Percentiles rank a stretch among this genome's conserved stretches.
These are phyloP conservation scores for Drosophila koepferae DNA, from an alignment of 2,888 invertebrate genomes.

Conservation along the genomic window DNA sequence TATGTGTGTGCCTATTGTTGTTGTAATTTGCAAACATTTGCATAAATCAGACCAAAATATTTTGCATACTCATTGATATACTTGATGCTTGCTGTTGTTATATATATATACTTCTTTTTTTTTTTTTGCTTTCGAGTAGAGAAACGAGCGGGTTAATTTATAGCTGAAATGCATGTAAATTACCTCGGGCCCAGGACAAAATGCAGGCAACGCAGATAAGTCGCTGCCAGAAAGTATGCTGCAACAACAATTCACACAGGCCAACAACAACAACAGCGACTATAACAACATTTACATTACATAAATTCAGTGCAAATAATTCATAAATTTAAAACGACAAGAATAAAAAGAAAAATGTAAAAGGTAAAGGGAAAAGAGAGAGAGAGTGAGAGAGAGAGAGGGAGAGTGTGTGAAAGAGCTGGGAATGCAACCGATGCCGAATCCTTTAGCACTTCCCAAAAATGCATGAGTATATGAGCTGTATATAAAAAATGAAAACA, in stretches of 20 bases:
- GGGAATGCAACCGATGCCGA: background rate
- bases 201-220: conserved; percentile 68
- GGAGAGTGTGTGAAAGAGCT: background rate
- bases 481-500: background rate
- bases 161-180: conserved; percentile 70
- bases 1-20: background rate
- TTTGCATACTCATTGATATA: conserved; percentile 14
- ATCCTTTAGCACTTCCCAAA: conserved; percentile 7
- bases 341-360: conserved; percentile 6
- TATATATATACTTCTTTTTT: background rate
- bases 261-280: conserved; percentile 7
- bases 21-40: conserved; percentile 50
- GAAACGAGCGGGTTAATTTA: conserved; percentile 56
- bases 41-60: conserved; percentile 65
- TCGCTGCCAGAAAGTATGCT: conserved; percentile 51
- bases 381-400: background rate
- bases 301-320: conserved; percentile 78
- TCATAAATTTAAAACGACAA: conserved; percentile 67
- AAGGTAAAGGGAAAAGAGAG: conserved; percentile 27
- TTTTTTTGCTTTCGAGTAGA: conserved; percentile 15
- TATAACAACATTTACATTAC: conserved; percentile 61
- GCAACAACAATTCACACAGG: conserved; percentile 42
- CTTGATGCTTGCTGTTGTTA: background rate
- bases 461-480: conserved; percentile 10
- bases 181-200: conserved; percentile 51